These are phyloP conservation scores for Alfaro cultratus DNA, from an alignment of 2,797 vertebrate species.

Conservation along the genomic window DNA sequence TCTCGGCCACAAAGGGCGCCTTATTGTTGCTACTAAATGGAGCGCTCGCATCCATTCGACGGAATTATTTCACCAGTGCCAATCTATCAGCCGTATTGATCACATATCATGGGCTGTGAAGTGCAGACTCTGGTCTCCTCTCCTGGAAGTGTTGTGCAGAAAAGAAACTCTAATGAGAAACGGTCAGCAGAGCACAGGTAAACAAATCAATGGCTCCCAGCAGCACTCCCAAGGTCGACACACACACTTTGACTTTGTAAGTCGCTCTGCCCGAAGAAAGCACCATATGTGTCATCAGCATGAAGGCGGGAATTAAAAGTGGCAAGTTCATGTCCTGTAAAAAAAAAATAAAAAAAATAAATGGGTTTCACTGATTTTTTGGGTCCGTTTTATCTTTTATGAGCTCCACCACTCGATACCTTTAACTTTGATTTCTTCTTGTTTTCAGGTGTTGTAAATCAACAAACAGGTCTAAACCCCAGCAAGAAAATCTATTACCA, in stretches of 20 bases:
- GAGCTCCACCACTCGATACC: not conserved
- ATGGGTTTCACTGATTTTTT: not conserved
- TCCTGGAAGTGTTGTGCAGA: constrained; percentile 79
- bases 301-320: not conserved
- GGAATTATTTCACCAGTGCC: constrained; percentile 73
- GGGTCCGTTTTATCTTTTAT: not conserved
- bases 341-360: not conserved
- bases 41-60: constrained; percentile 71
- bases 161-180: constrained; percentile 83
- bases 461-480: not conserved
- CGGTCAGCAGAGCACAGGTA: constrained; percentile 81
- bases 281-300: not conserved
- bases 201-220: constrained; percentile 86
- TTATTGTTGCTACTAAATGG: constrained; percentile 74
- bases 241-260: constrained; percentile 22
- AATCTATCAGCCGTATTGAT: constrained; percentile 82
- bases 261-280: not conserved
- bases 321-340: not conserved
- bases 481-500: not conserved
- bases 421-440: not conserved
- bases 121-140: constrained; percentile 72
- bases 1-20: constrained; percentile 60
- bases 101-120: constrained; percentile 65
- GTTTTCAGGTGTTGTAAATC: not conserved
- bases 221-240: constrained; percentile 74